Conservation (phyloP, 53 echinoderm and acorn worm species). For the Luidia sarsii region DNA sequence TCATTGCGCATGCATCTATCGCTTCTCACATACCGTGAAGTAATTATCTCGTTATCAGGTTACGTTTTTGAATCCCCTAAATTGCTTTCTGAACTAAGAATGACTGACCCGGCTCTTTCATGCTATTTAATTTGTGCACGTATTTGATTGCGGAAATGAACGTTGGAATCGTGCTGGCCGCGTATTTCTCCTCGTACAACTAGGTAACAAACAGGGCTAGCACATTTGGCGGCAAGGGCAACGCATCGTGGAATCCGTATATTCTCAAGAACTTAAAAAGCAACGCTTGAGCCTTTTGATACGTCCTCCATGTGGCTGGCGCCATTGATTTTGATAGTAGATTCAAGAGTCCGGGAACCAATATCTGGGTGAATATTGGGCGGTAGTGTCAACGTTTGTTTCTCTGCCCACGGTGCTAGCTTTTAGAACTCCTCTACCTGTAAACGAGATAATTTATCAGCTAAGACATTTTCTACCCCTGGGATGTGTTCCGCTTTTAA, state of each 20-base stretch:
- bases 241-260: background rate
- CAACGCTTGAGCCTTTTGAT: background rate
- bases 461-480: background rate
- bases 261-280: background rate
- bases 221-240: slow-evolving; percentile 1
- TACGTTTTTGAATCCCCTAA: too few relatives aligned
- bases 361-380: background rate
- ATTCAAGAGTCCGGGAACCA: background rate
- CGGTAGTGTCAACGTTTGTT: background rate
- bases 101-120: background rate
- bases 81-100: slow-evolving; percentile 5
- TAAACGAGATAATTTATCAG: slow-evolving; percentile 9
- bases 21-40: background rate
- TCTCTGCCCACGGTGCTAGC: too few relatives aligned
- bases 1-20: background rate
- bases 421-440: background rate
- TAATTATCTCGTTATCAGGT: background rate
- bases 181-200: background rate
- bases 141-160: background rate
- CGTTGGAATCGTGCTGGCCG: background rate
- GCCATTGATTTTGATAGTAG: background rate
- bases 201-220: background rate
- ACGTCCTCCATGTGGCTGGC: too few relatives aligned
- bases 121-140: background rate
- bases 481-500: background rate